phyloP scores from a whole-genome alignment of 2,113 vertebrate genomes.

The Lipotes vexillifer region DNA sequence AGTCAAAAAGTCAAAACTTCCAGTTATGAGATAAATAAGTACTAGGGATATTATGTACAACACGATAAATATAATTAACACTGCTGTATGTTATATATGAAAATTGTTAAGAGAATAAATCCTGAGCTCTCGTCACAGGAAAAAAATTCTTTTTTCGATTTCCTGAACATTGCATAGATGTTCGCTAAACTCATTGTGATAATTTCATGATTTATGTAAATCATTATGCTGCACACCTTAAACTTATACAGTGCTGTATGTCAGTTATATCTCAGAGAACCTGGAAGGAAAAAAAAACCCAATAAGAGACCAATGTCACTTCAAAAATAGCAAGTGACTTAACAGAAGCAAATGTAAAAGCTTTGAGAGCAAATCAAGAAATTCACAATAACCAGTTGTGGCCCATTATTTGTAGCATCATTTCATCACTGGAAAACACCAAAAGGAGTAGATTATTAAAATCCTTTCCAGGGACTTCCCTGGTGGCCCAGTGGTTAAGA shows the following conservation, averaged over 20 bases:
- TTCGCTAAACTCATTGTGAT: neutral
- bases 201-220: neutral
- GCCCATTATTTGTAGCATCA: neutral
- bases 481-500: too few relatives aligned
- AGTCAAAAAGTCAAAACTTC: neutral
- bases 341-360: neutral
- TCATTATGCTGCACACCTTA: neutral
- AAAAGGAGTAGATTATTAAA: neutral
- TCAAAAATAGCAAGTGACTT: neutral
- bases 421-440: neutral
- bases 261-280: neutral
- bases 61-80: neutral
- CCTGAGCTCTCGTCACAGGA: neutral
- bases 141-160: neutral
- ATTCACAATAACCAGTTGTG: neutral
- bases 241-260: neutral
- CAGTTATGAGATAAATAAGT: too few relatives aligned
- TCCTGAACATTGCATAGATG: neutral
- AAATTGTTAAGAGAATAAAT: neutral
- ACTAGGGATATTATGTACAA: too few relatives aligned
- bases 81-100: neutral
- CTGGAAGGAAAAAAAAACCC: neutral
- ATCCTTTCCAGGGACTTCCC: neutral
- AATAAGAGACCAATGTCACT: neutral
- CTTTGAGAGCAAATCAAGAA: neutral